Percentiles rank a stretch among this genome's conserved stretches.
Conservation (phyloP, 2,113 vertebrate genomes). For the Cathartes aura region DNA sequence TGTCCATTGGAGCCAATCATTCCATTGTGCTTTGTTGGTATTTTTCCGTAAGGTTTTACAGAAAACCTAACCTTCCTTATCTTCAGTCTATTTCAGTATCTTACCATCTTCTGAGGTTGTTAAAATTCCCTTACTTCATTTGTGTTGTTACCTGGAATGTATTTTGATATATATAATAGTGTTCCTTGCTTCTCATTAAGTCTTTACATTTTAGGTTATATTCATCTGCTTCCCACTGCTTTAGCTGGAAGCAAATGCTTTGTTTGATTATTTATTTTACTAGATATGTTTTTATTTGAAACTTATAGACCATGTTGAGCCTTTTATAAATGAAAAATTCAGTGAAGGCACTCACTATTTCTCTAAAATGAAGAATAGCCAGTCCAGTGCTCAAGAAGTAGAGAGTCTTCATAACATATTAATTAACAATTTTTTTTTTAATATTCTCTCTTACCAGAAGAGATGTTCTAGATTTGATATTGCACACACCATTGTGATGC, state of each 20-base stretch:
- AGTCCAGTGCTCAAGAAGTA: background rate
- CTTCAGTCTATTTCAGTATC: conserved; percentile 30
- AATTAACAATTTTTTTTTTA: background rate
- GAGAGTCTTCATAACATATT: background rate
- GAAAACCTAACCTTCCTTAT: background rate
- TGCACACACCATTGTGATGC: background rate
- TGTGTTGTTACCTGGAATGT: conserved; percentile 17
- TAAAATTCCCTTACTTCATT: conserved; percentile 49
- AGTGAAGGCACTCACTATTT: background rate
- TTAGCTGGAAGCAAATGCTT: background rate
- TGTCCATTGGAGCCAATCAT: background rate
- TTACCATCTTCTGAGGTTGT: background rate
- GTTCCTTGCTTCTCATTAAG: background rate
- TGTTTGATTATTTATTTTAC: background rate
- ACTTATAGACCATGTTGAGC: background rate
- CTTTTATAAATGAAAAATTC: background rate
- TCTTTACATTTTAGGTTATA: background rate
- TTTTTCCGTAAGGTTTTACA: background rate
- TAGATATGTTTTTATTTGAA: background rate
- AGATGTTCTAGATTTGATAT: background rate
- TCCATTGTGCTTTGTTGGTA: background rate
- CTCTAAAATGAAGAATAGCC: background rate
- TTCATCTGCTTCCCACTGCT: background rate
- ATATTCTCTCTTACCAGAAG: background rate
- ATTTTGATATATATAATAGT: background rate